Evolutionary conservation across 2,888 invertebrate species (phyloP).

Genomic region (Heliconius erato): DNA sequence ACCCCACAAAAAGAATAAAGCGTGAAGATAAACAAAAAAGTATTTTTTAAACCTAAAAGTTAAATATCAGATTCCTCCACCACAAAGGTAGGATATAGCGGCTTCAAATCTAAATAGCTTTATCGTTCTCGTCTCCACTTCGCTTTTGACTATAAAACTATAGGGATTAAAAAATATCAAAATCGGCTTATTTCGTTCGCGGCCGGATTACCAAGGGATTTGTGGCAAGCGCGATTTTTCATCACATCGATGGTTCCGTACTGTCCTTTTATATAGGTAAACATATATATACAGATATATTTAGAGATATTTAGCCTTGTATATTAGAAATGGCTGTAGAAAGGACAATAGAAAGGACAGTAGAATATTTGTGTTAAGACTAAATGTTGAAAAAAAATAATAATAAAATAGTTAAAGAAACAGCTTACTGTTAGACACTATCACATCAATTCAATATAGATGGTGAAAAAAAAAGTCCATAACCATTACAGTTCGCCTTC

Average conservation of each 20-base stretch:
- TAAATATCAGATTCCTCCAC: not conserved
- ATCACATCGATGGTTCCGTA: constrained; percentile 34
- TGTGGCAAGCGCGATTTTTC: constrained; percentile 28
- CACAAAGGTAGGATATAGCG: constrained; percentile 14
- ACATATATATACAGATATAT: not conserved
- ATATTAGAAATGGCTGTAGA: not conserved
- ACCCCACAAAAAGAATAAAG: not conserved
- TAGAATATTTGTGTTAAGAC: not conserved
- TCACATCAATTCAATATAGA: not conserved
- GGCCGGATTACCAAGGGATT: constrained; percentile 49
- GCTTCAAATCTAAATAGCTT: constrained; percentile 25
- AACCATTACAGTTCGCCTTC: not conserved
- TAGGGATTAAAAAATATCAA: constrained; percentile 41
- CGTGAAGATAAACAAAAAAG: constrained; percentile 11
- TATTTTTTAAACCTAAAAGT: not conserved
- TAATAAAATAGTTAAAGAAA: not conserved
- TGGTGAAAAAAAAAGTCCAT: not conserved
- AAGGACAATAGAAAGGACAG: no score
- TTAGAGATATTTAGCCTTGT: not conserved
- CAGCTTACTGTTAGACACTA: not conserved
- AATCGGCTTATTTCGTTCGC: constrained; percentile 51
- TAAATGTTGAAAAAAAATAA: not conserved
- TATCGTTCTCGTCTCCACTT: constrained; percentile 1
- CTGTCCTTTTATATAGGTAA: not conserved
- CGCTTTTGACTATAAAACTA: constrained; percentile 36